Evolutionary conservation across 2,888 invertebrate species (phyloP).

Genomic region (Patella pellucida): DNA sequence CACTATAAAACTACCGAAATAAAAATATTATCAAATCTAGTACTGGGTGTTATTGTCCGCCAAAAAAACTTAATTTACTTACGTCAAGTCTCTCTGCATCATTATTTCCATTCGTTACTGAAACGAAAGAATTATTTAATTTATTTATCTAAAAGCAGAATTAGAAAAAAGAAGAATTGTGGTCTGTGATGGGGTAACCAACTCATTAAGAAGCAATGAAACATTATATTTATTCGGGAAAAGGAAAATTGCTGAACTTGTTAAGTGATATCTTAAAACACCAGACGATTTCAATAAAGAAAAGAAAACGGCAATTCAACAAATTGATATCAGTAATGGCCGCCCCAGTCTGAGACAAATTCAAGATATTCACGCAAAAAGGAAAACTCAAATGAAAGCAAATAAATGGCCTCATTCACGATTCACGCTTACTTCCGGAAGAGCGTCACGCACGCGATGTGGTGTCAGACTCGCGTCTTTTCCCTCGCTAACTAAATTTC

Average conservation of each 20-base stretch:
- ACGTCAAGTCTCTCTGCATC: slow-evolving; percentile 19
- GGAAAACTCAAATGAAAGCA: slow-evolving; percentile 26
- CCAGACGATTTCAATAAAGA: slow-evolving; percentile 9
- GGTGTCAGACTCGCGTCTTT: slow-evolving; percentile 13
- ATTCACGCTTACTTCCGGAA: slow-evolving; percentile 26
- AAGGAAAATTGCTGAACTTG: background rate
- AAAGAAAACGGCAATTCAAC: background rate
- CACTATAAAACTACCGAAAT: background rate
- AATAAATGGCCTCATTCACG: slow-evolving; percentile 34
- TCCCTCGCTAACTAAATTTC: slow-evolving; percentile 23
- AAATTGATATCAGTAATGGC: slow-evolving; percentile 9
- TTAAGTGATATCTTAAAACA: slow-evolving; percentile 9
- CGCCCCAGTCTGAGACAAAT: slow-evolving; percentile 2
- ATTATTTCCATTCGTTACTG: slow-evolving; percentile 24
- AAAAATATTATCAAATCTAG: background rate
- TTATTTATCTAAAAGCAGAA: background rate
- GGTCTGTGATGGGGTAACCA: too few species aligned
- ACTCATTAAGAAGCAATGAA: background rate
- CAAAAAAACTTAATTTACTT: slow-evolving; percentile 13
- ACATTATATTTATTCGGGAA: slow-evolving; percentile 4
- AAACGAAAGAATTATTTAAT: background rate
- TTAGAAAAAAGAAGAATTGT: too few species aligned
- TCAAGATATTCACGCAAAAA: slow-evolving; percentile 8
- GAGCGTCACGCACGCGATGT: slow-evolving; percentile 27
- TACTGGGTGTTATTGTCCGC: too few species aligned